phyloP scores from a whole-genome alignment of 2,113 vertebrate genomes.

The Mixornis gularis region DNA sequence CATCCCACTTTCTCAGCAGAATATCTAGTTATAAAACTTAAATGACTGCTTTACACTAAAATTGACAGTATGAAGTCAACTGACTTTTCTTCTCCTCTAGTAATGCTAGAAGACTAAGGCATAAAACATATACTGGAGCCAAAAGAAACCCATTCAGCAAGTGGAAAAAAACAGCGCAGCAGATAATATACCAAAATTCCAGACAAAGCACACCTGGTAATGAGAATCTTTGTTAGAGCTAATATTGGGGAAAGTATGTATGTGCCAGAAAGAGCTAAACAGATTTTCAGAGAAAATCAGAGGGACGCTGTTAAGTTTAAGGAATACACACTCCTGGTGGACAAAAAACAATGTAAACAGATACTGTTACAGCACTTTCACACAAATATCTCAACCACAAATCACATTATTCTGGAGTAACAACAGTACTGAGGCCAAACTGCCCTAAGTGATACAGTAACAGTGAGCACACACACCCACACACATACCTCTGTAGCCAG shows the following conservation, averaged over 20 bases:
- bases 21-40: not conserved
- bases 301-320: not conserved
- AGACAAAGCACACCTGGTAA: not conserved
- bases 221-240: not conserved
- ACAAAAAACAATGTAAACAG: not conserved
- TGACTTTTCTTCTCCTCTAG: not conserved
- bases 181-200: not conserved
- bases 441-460: not conserved
- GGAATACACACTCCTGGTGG: not conserved
- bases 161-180: not conserved
- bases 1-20: not conserved
- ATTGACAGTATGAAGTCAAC: not conserved
- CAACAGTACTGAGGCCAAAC: not conserved
- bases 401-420: not conserved
- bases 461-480: not conserved
- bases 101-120: not conserved
- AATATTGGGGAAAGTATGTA: not conserved
- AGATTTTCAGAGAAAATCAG: not conserved
- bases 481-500: not conserved
- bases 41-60: not conserved
- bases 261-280: not conserved
- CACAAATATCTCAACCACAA: not conserved
- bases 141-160: not conserved
- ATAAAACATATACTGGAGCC: not conserved
- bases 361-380: not conserved